These are phyloP conservation scores for Zootoca vivipara DNA, from an alignment of 2,113 vertebrate species.

Conservation along the genomic window DNA sequence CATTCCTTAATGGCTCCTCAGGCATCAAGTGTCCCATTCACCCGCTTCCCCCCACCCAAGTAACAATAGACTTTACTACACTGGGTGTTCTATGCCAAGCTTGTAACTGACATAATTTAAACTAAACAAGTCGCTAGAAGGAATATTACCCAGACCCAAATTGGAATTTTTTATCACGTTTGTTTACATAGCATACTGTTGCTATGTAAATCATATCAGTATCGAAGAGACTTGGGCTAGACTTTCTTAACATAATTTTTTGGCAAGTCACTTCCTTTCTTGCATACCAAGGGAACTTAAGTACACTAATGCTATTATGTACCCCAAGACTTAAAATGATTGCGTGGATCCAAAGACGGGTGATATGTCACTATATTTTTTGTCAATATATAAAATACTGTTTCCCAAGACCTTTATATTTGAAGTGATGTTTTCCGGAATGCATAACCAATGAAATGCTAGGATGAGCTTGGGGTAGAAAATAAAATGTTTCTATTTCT, in stretches of 20 bases:
- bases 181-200: constrained; percentile 19
- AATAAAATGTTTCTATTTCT: neutral
- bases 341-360: constrained; percentile 11
- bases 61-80: constrained; percentile 69
- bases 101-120: constrained; percentile 65
- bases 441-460: neutral
- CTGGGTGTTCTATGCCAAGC: constrained; percentile 43
- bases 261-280: neutral
- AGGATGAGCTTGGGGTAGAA: neutral
- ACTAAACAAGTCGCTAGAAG: constrained; percentile 54
- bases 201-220: constrained; percentile 19
- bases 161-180: constrained; percentile 21
- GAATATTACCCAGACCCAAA: constrained; percentile 41
- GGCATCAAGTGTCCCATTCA: constrained; percentile 77
- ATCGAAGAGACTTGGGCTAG: neutral
- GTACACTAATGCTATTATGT: constrained; percentile 32
- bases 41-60: constrained; percentile 26
- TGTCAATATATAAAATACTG: neutral
- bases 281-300: constrained; percentile 41
- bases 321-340: constrained; percentile 18
- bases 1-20: constrained; percentile 80
- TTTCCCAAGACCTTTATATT: neutral
- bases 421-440: neutral
- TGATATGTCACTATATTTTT: neutral
- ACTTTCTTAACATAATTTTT: constrained; percentile 28